These are phyloP conservation scores for Cryptocheilus praepositus DNA, from an alignment of 2,888 invertebrate species.

Conservation along the genomic window DNA sequence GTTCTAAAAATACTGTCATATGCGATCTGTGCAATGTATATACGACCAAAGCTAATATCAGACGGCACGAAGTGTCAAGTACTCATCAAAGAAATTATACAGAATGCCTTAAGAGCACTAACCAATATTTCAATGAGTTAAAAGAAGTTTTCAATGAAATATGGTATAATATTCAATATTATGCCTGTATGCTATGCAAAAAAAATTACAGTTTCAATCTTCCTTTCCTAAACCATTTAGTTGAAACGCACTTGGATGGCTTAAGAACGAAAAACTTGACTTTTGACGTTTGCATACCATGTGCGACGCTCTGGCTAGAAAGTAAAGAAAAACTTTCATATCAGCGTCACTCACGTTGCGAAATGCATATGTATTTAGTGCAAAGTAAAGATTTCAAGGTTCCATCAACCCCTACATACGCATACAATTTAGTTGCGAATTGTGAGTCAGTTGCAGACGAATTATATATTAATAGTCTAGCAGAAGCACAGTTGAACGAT, in stretches of 20 bases:
- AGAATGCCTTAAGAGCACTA: too few species aligned
- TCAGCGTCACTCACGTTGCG: neutral
- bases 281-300: neutral
- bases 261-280: neutral
- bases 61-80: too few species aligned
- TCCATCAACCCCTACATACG: neutral
- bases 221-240: neutral
- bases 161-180: too few species aligned
- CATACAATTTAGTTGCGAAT: neutral
- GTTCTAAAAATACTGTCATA: too few species aligned
- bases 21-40: too few species aligned
- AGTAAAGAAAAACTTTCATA: neutral
- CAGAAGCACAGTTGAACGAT: too few species aligned
- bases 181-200: neutral
- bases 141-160: too few species aligned
- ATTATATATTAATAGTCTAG: neutral
- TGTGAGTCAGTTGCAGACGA: too few species aligned
- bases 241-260: neutral
- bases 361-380: neutral
- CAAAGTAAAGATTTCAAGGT: neutral
- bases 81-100: too few species aligned
- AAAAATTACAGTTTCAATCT: neutral
- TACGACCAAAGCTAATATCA: too few species aligned
- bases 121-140: too few species aligned
- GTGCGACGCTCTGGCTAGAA: neutral